These are phyloP conservation scores for Pomacea maculata DNA, from an alignment of 1,140 invertebrate species.

Conservation along the genomic window DNA sequence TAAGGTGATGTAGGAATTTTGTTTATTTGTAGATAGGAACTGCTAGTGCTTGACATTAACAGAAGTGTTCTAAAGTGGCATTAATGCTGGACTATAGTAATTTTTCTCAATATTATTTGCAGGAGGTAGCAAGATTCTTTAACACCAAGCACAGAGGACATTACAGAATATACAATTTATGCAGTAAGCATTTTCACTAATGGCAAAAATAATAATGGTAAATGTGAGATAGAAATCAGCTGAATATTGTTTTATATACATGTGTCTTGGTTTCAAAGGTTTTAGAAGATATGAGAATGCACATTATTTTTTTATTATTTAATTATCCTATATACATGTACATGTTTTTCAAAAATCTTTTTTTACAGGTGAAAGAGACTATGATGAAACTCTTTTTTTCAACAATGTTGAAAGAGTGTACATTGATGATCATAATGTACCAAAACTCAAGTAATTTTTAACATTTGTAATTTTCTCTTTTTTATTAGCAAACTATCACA, in stretches of 20 bases:
- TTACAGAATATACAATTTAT: slow-evolving; percentile 75
- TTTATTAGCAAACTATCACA: too few species aligned
- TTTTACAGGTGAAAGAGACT: slow-evolving; percentile 69
- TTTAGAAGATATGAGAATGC: too few species aligned
- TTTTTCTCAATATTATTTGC: slow-evolving; percentile 39
- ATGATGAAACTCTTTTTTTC: slow-evolving; percentile 70
- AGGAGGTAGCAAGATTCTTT: slow-evolving; percentile 72
- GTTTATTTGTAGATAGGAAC: not conserved
- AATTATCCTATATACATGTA: too few species aligned
- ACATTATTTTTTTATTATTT: too few species aligned
- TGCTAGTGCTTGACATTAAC: not conserved
- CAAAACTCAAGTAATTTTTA: slow-evolving; percentile 67
- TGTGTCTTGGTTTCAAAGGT: too few species aligned
- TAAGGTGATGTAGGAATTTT: not conserved
- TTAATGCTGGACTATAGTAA: slow-evolving; percentile 64
- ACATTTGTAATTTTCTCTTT: slow-evolving; percentile 8
- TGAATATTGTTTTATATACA: too few species aligned
- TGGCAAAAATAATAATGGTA: slow-evolving; percentile 39
- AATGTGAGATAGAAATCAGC: too few species aligned
- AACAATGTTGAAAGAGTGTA: slow-evolving; percentile 68
- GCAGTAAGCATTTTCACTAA: slow-evolving; percentile 63
- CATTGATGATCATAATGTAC: slow-evolving; percentile 75
- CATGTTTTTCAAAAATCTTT: not conserved
- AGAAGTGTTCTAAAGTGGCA: slow-evolving; percentile 19
- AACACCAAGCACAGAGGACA: slow-evolving; percentile 70